Conservation (phyloP, 2,888 invertebrate genomes). For the Ochropleura plecta region DNA sequence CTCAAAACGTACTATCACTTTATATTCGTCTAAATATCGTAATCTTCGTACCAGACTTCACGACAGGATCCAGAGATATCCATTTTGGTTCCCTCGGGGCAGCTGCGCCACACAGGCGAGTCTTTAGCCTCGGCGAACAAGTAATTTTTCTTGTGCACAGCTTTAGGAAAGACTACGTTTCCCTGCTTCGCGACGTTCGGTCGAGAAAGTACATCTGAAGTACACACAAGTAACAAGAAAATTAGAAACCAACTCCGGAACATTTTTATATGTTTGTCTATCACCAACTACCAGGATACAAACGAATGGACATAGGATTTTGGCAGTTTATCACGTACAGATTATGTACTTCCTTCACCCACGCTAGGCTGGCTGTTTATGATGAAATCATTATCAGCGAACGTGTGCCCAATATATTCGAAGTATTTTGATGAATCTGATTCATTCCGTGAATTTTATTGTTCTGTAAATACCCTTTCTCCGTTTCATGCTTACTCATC, state of each 20-base stretch:
- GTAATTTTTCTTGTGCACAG: constrained; percentile 61
- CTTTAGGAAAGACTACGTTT: constrained; percentile 46
- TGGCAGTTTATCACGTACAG: constrained; percentile 61
- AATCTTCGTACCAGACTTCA: constrained; percentile 81
- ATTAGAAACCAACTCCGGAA: constrained; percentile 50
- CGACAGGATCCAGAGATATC: constrained; percentile 79
- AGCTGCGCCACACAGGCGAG: constrained; percentile 73
- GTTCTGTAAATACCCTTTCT: neutral
- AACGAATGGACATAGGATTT: constrained; percentile 59
- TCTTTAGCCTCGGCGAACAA: constrained; percentile 74
- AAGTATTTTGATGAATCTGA: constrained; percentile 27
- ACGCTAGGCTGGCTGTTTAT: constrained; percentile 60
- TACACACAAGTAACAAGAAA: constrained; percentile 51
- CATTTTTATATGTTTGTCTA: constrained; percentile 54
- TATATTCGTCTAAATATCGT: constrained; percentile 36
- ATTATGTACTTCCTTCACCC: constrained; percentile 74
- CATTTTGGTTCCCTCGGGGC: constrained; percentile 74
- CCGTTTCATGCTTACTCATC: constrained; percentile 1
- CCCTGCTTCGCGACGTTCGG: constrained; percentile 45
- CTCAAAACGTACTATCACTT: no score
- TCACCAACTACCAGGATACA: constrained; percentile 21
- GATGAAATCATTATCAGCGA: constrained; percentile 45
- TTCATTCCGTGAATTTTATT: constrained; percentile 23
- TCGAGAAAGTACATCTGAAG: constrained; percentile 41
- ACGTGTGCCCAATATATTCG: constrained; percentile 5